Percentiles rank a stretch among this genome's conserved stretches.
These are phyloP conservation scores for fruit fly (Drosophila melanogaster) DNA, from an alignment of 1,140 invertebrate genomes.

Conservation along the genomic window DNA sequence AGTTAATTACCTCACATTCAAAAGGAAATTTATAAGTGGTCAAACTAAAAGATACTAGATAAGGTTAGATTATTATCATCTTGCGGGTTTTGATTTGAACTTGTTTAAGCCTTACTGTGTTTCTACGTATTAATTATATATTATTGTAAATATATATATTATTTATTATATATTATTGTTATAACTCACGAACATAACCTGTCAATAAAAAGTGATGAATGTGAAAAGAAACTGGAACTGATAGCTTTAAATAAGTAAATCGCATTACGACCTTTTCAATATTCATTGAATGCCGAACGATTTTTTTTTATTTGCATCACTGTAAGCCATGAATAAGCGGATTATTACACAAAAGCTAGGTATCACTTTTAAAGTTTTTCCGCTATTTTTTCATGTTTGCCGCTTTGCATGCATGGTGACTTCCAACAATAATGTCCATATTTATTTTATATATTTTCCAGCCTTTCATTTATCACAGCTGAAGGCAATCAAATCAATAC, in stretches of 20 bases:
- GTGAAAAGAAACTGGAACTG: neutral
- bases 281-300: neutral
- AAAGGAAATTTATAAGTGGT: neutral
- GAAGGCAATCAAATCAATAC: constrained; percentile 22
- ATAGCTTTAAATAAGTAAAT: neutral
- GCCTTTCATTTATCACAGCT: constrained; percentile 20
- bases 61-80: too few species aligned
- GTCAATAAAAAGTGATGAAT: too few species aligned
- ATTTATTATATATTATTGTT: too few species aligned
- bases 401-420: neutral
- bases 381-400: neutral
- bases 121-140: too few species aligned
- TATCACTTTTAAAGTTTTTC: constrained; percentile 21
- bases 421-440: neutral
- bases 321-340: constrained; percentile 19
- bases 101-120: too few species aligned
- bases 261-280: neutral
- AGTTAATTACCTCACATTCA: neutral
- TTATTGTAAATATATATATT: too few species aligned
- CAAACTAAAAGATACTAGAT: too few species aligned
- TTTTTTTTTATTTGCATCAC: constrained; percentile 3
- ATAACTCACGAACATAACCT: too few species aligned
- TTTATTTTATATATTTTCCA: constrained; percentile 11
- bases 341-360: constrained; percentile 8
- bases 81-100: too few species aligned